Base-by-base conservation (phyloP, 1,140 invertebrate genomes). In the Solenopsis fugax region DNA sequence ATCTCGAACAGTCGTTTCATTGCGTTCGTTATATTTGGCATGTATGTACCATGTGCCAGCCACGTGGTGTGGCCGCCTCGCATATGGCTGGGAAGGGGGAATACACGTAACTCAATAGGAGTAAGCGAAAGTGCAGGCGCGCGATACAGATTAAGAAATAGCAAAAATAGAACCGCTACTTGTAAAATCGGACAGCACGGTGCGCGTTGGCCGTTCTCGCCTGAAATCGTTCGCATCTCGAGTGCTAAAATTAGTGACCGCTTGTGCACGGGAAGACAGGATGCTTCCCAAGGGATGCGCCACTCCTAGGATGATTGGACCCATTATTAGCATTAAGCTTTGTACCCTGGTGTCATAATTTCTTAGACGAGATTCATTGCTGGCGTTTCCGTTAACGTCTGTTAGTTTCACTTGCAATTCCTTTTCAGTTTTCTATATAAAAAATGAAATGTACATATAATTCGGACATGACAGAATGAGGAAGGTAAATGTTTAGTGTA, bases 71-170 rank as follows among this genome's bases (percentile, higher is more conserved):
- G 2, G 60, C 12, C n/a, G 4, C 1, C 52, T 34, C 52, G 29
- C 34, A 4, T 54, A 56, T 50, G 7, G 41, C 7, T 18, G 67
- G 0, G 18, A 10, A 10, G 13, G 18, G 29, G 58, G 60, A 41
- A 45, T 78, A 45, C 62, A 34, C 58, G 90, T 89, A 90, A 88
- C 34, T 67, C 56, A 90, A 91, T 48, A 87, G 90, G 72, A 77
- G 24, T 37, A 52, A 2, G 48, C 84, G 67, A 91, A 88, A 86
- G 62, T 18, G 64, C n/a, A 60, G 3, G n/a, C 34, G 13, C 48
- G 58, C n/a, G 85, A 54, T 69, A 90, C 87, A 80, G 75, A 87
- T 91, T 75, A 91, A 88, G 90, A 90, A 90, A 92, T 87, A 90
- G 48, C 82, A 89, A 91, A 92, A 92, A 90, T 89, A 90, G 87